Percentiles rank a stretch among this genome's conserved stretches.
These are phyloP conservation scores for Atrichornis clamosus DNA, from an alignment of 2,113 vertebrate genomes.

Conservation along the genomic window DNA sequence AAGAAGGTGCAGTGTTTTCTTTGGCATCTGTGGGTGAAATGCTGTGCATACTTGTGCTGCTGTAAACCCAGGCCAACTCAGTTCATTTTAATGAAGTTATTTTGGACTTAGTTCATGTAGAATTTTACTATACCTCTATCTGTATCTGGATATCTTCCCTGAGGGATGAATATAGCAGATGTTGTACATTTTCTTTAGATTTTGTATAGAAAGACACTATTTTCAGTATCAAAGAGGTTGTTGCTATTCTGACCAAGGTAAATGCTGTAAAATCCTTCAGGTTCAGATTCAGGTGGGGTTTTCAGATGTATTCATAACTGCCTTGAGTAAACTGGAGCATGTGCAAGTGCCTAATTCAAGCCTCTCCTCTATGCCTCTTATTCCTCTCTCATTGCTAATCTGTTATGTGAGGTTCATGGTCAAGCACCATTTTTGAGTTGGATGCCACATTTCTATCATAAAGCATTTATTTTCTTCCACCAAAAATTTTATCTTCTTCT, in stretches of 20 bases:
- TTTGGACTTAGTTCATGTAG: slow-evolving; percentile 23
- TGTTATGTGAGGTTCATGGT: background rate
- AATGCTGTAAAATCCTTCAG: background rate
- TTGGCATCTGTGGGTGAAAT: slow-evolving; percentile 1
- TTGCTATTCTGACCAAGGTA: background rate
- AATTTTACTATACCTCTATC: slow-evolving; percentile 23
- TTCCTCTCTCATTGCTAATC: background rate
- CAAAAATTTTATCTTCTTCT: background rate
- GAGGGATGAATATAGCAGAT: background rate
- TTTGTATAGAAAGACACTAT: background rate
- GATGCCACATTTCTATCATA: background rate
- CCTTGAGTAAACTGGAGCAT: background rate
- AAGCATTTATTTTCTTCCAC: background rate
- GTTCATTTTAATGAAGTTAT: slow-evolving; percentile 39
- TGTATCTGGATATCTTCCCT: slow-evolving; percentile 1
- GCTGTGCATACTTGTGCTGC: background rate
- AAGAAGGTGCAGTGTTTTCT: slow-evolving; percentile 47
- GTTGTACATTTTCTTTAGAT: background rate
- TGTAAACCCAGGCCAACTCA: slow-evolving; percentile 27
- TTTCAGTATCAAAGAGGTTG: background rate
- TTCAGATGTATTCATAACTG: background rate
- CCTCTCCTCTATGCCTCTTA: background rate
- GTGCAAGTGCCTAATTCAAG: background rate
- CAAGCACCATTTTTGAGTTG: background rate
- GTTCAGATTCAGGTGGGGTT: background rate